phyloP scores from a whole-genome alignment of 1,140 invertebrate species.

The Microplitis demolitor region DNA sequence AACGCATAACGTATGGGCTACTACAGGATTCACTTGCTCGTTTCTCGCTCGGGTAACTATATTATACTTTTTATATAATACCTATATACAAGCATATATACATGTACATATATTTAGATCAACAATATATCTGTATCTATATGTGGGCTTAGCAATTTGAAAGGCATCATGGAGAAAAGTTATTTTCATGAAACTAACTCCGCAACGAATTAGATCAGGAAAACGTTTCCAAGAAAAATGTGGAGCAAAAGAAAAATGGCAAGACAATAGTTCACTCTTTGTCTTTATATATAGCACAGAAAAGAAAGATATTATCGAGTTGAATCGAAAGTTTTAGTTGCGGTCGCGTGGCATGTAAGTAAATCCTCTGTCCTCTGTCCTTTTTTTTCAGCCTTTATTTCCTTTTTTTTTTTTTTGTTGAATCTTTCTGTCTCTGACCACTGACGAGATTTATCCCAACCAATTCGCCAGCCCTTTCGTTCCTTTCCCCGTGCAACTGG shows the following conservation, averaged over 20 bases:
- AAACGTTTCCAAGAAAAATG: conserved; percentile 1
- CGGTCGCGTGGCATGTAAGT: conserved; percentile 32
- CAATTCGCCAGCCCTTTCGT: conserved; percentile 22
- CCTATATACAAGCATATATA: background rate
- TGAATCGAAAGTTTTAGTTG: conserved; percentile 36
- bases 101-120: too few species aligned
- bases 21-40: conserved; percentile 7
- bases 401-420: background rate
- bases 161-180: conserved; percentile 19
- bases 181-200: background rate
- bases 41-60: background rate
- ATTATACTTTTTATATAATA: background rate
- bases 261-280: background rate
- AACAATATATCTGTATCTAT: background rate
- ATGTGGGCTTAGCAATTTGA: conserved; percentile 5
- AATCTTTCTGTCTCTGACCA: conserved; percentile 4
- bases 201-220: conserved; percentile 16
- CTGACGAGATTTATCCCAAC: conserved; percentile 40
- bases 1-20: conserved; percentile 5
- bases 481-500: background rate
- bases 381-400: background rate
- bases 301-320: conserved; percentile 38
- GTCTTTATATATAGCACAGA: background rate
- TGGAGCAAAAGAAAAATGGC: background rate
- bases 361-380: conserved; percentile 35